phyloP scores from a whole-genome alignment of 2,113 vertebrate genomes.

The human (Homo sapiens) region DNA sequence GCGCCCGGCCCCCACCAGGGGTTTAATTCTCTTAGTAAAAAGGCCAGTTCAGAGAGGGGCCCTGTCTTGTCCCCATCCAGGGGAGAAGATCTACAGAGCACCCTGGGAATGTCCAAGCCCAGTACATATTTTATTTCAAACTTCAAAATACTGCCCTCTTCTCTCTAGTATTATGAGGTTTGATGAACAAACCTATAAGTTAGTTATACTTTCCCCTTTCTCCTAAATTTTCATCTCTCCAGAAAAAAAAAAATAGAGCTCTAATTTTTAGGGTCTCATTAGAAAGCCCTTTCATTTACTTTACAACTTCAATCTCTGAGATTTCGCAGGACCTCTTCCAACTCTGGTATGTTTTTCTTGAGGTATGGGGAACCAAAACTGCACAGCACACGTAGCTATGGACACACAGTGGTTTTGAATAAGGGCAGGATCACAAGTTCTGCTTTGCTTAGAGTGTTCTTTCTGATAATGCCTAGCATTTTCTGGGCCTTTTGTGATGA shows the following conservation, averaged over 20 bases:
- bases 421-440: not conserved
- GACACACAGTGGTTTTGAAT: not conserved
- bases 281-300: not conserved
- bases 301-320: not conserved
- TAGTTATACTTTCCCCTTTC: not conserved
- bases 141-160: not conserved
- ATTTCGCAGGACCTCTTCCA: not conserved
- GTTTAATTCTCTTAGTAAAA: constrained; percentile 71
- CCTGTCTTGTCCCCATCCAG: constrained; percentile 46
- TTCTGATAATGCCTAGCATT: not conserved
- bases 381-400: not conserved
- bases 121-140: not conserved
- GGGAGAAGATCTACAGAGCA: constrained; percentile 13
- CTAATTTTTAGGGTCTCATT: not conserved
- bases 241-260: not conserved
- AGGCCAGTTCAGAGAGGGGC: constrained; percentile 43
- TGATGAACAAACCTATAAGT: not conserved
- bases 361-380: not conserved
- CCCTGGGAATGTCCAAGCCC: constrained; percentile 46
- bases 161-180: not conserved
- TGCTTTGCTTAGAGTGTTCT: not conserved
- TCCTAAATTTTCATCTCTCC: not conserved
- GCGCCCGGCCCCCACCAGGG: constrained; percentile 56
- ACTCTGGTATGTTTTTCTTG: not conserved
- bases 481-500: not conserved